Evolutionary conservation across 2,797 vertebrate genomes (phyloP).

Genomic region (Tympanoctomys barrerae): DNA sequence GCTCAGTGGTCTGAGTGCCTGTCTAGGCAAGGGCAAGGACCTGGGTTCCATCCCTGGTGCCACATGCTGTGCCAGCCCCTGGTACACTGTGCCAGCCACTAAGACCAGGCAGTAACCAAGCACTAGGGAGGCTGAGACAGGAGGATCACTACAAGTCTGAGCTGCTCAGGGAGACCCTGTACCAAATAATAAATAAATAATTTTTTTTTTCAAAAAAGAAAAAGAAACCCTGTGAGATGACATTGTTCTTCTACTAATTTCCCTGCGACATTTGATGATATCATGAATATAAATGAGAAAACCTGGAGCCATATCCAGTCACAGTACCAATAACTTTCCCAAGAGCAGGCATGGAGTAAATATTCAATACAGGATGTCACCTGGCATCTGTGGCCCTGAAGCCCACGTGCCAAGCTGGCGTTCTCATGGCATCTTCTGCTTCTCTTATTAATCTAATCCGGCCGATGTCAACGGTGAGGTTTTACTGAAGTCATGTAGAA

Average conservation of each 20-base stretch:
- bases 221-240: background rate
- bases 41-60: no score
- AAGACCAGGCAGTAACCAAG: no score
- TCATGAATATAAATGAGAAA: constrained; percentile 10
- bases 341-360: background rate
- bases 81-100: no score
- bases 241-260: background rate
- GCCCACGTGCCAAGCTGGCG: background rate
- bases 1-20: no score
- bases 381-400: background rate
- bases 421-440: background rate
- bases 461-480: background rate
- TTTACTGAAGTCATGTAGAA: background rate
- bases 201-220: no score
- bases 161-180: no score
- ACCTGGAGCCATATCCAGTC: background rate
- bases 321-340: background rate
- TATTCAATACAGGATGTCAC: background rate
- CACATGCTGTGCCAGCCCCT: no score
- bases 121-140: no score
- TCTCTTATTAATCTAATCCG: background rate
- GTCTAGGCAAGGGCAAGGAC: no score
- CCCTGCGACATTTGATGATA: background rate
- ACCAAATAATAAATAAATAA: no score
- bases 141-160: no score